Percentiles rank a stretch among this genome's conserved stretches.
Conservation (phyloP, 1,140 invertebrate genomes). For the Phthorimaea operculella region DNA sequence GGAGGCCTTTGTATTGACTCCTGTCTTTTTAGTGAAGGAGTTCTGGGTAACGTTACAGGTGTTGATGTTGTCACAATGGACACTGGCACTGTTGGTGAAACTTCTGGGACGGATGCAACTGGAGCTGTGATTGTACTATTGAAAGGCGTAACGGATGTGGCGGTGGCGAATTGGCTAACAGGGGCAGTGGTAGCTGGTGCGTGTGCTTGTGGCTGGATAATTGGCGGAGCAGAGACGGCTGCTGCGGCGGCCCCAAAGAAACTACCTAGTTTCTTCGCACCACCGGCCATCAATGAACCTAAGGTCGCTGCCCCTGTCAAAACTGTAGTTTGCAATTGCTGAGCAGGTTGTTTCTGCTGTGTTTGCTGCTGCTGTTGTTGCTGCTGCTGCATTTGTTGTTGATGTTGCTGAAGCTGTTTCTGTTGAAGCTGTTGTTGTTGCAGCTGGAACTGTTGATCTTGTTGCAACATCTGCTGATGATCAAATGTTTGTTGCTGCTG, state of each 20-base stretch:
- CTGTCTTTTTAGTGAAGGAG: slow-evolving; percentile 56
- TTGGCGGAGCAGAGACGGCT: slow-evolving; percentile 41
- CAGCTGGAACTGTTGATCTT: slow-evolving; percentile 26
- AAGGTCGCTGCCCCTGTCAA: slow-evolving; percentile 61
- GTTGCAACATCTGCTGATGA: slow-evolving; percentile 28
- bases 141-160: slow-evolving; percentile 55
- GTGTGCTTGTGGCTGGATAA: slow-evolving; percentile 29
- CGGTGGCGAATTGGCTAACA: slow-evolving; percentile 32
- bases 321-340: slow-evolving; percentile 54
- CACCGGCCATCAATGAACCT: slow-evolving; percentile 64
- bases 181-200: slow-evolving; percentile 25
- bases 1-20: slow-evolving; percentile 62
- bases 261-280: slow-evolving; percentile 63
- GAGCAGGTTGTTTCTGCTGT: slow-evolving; percentile 41
- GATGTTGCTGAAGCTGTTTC: slow-evolving; percentile 22
- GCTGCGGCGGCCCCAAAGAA: slow-evolving; percentile 62
- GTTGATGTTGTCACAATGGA: slow-evolving; percentile 49
- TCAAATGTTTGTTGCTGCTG: slow-evolving; percentile 11
- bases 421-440: slow-evolving; percentile 26
- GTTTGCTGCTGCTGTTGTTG: slow-evolving; percentile 42
- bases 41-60: slow-evolving; percentile 45
- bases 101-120: slow-evolving; percentile 59
- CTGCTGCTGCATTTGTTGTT: slow-evolving; percentile 31
- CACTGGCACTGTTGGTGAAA: slow-evolving; percentile 37
- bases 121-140: slow-evolving; percentile 49